A percentile compares a stretch with the other conserved stretches of the same genome.
Evolutionary conservation across 2,113 vertebrate species (phyloP).

Genomic region (Passer montanus): DNA sequence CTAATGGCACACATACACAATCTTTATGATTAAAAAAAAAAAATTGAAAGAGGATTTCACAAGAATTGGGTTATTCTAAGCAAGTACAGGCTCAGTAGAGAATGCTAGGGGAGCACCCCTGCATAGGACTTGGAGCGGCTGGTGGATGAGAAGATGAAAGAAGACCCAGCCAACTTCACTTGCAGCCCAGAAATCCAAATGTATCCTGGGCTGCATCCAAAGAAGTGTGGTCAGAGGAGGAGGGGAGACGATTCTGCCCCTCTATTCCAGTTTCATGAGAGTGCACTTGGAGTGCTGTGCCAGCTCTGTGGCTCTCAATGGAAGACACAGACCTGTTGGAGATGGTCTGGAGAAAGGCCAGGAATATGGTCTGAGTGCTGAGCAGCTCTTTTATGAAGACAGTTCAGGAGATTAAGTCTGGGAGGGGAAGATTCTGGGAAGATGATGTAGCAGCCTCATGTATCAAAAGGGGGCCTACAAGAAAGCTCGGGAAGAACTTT

Average conservation of each 20-base stretch:
- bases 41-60: accelerated
- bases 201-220: neutral
- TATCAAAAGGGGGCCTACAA: neutral
- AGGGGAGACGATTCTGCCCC: neutral
- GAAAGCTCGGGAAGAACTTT: neutral
- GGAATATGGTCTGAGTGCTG: neutral
- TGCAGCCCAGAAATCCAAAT: neutral
- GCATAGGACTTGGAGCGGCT: neutral
- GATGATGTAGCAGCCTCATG: neutral
- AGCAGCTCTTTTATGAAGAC: neutral
- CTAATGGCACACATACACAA: neutral
- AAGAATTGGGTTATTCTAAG: neutral
- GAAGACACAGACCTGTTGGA: neutral
- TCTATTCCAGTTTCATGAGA: neutral
- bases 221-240: accelerated
- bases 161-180: neutral
- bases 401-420: neutral
- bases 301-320: neutral
- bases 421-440: neutral
- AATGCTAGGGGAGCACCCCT: neutral
- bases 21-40: neutral
- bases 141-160: neutral
- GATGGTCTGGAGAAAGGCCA: neutral
- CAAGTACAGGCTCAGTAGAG: neutral
- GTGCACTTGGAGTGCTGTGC: neutral